These are phyloP conservation scores for Drosophila algonquin DNA, from an alignment of 2,888 invertebrate species.

Conservation along the genomic window DNA sequence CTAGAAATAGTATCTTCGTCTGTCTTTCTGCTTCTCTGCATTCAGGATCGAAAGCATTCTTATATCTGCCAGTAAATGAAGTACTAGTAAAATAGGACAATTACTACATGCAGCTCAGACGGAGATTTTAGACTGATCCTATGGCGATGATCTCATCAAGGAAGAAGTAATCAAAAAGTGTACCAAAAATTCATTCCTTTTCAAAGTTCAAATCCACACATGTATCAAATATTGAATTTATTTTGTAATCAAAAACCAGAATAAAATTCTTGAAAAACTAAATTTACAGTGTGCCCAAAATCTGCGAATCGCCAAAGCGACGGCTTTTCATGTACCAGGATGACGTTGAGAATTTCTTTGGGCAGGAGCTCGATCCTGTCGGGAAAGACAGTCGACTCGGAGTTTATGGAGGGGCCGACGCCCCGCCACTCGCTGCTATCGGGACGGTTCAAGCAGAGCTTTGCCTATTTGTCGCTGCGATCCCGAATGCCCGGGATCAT, in stretches of 20 bases:
- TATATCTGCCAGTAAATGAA: too few relatives aligned
- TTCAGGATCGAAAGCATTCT: too few relatives aligned
- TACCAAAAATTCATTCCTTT: too few relatives aligned
- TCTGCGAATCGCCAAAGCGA: neutral
- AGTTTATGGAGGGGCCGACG: conserved; percentile 84
- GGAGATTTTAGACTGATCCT: too few relatives aligned
- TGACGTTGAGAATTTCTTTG: neutral
- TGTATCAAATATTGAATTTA: neutral
- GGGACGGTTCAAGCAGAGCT: conserved; percentile 88
- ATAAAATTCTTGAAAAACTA: neutral
- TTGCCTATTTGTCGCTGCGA: conserved; percentile 93
- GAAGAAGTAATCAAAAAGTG: too few relatives aligned
- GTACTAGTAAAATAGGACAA: too few relatives aligned
- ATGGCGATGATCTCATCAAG: too few relatives aligned
- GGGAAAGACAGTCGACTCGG: conserved; percentile 26
- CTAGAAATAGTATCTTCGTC: too few relatives aligned
- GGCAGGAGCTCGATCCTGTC: conserved; percentile 4
- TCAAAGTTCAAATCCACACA: too few relatives aligned
- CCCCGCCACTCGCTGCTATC: conserved; percentile 87
- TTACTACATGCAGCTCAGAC: too few relatives aligned
- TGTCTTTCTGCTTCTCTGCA: too few relatives aligned
- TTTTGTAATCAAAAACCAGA: neutral
- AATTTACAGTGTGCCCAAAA: neutral
- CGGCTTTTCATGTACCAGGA: neutral
- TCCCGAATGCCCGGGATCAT: conserved; percentile 94